Conservation (phyloP, 2,797 vertebrate species). For the Hippopotamyrus pictus region DNA sequence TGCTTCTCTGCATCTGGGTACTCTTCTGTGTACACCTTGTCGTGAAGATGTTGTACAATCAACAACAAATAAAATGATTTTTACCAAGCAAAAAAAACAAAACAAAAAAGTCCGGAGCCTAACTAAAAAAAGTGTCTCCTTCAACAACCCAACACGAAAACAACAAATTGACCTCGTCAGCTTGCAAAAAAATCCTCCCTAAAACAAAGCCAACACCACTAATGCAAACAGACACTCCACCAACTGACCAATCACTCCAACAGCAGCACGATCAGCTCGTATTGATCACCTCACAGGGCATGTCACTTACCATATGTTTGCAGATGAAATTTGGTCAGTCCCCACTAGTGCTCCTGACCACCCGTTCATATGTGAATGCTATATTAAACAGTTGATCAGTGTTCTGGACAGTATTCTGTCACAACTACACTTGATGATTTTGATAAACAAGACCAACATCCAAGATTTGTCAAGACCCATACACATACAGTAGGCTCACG, state of each 20-base stretch:
- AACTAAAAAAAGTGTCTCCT: neutral
- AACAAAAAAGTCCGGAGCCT: neutral
- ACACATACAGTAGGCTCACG: neutral
- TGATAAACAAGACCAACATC: neutral
- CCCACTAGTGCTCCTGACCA: neutral
- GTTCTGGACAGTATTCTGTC: neutral
- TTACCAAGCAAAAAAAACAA: neutral
- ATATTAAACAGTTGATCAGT: neutral
- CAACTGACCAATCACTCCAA: neutral
- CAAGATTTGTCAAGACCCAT: neutral
- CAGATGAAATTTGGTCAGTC: neutral
- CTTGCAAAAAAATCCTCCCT: neutral
- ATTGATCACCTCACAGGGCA: neutral
- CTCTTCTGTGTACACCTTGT: neutral
- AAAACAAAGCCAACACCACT: neutral
- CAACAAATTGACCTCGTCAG: neutral
- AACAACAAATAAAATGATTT: neutral
- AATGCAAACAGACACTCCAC: neutral
- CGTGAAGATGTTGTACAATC: neutral
- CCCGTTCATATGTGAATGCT: neutral
- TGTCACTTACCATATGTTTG: neutral
- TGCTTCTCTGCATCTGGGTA: neutral
- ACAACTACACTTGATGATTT: neutral
- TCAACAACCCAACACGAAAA: neutral
- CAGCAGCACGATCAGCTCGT: neutral